A percentile compares a stretch with the other conserved stretches of the same genome.
These are phyloP conservation scores for Ochotona princeps DNA, from an alignment of 2,113 vertebrate species.

Conservation along the genomic window DNA sequence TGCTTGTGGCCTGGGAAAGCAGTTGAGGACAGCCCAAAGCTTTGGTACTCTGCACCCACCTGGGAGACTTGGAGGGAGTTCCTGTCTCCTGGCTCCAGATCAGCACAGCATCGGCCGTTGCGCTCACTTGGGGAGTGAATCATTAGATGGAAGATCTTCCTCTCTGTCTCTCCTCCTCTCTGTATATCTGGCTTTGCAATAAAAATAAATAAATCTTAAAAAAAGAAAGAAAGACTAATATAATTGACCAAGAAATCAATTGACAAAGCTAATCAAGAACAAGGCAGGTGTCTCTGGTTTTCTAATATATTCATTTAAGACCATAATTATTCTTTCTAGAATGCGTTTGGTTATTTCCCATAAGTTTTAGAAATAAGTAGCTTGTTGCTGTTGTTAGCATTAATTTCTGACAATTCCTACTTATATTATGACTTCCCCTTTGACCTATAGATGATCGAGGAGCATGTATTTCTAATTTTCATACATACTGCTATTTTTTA, in stretches of 20 bases:
- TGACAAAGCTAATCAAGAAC: slow-evolving; percentile 30
- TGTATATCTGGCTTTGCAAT: too few relatives aligned
- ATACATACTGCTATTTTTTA: background rate
- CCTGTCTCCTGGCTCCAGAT: too few relatives aligned
- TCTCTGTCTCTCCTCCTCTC: too few relatives aligned
- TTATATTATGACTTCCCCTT: background rate
- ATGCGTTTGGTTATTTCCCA: background rate
- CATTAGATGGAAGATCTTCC: too few relatives aligned
- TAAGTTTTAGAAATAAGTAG: background rate
- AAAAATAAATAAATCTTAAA: too few relatives aligned
- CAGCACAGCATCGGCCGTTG: too few relatives aligned
- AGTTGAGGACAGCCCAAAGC: too few relatives aligned
- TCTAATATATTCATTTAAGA: background rate
- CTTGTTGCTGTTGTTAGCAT: background rate
- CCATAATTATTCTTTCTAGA: background rate
- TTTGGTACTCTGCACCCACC: too few relatives aligned
- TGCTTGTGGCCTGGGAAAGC: too few relatives aligned
- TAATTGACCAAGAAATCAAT: slow-evolving; percentile 4
- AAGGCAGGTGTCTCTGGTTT: background rate
- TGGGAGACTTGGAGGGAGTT: too few relatives aligned
- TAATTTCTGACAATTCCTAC: slow-evolving; percentile 3
- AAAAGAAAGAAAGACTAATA: background rate
- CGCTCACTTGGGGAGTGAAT: too few relatives aligned
- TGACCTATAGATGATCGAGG: background rate
- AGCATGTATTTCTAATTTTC: background rate